Evolutionary conservation across 2,888 invertebrate species (phyloP).

Genomic region (Osmoderma eremita): DNA sequence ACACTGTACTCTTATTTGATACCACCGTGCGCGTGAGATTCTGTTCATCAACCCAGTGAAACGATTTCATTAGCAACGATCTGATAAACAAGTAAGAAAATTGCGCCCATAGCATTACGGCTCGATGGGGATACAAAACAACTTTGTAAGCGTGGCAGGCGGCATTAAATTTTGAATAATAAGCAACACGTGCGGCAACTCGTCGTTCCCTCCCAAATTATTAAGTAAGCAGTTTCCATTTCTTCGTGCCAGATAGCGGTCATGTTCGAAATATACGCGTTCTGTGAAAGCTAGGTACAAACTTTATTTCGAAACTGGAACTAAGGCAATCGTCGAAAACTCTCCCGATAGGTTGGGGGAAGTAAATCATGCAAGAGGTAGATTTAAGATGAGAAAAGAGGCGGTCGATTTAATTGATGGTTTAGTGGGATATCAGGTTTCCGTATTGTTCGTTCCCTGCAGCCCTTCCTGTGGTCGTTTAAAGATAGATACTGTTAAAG

Average conservation of each 20-base stretch:
- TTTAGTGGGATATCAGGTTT: slow-evolving; percentile 35
- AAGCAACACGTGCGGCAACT: slow-evolving; percentile 4
- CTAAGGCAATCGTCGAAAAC: slow-evolving; percentile 11
- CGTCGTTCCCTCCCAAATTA: slow-evolving; percentile 18
- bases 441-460: slow-evolving; percentile 5
- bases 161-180: slow-evolving; percentile 19
- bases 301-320: slow-evolving; percentile 10
- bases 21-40: too few species aligned
- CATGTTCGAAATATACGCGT: slow-evolving; percentile 10
- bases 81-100: too few species aligned
- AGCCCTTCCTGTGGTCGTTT: slow-evolving; percentile 22
- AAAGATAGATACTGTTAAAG: background rate
- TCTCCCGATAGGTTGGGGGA: slow-evolving; percentile 14
- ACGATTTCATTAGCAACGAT: too few species aligned
- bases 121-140: too few species aligned
- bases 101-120: too few species aligned
- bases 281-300: slow-evolving; percentile 1
- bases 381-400: slow-evolving; percentile 43
- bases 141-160: background rate
- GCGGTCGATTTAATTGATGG: slow-evolving; percentile 46
- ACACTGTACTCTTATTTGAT: too few species aligned
- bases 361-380: slow-evolving; percentile 40
- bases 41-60: too few species aligned
- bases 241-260: slow-evolving; percentile 27
- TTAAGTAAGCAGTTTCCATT: slow-evolving; percentile 19